Conservation (phyloP, 2,113 vertebrate species). For the Elanoides forficatus region DNA sequence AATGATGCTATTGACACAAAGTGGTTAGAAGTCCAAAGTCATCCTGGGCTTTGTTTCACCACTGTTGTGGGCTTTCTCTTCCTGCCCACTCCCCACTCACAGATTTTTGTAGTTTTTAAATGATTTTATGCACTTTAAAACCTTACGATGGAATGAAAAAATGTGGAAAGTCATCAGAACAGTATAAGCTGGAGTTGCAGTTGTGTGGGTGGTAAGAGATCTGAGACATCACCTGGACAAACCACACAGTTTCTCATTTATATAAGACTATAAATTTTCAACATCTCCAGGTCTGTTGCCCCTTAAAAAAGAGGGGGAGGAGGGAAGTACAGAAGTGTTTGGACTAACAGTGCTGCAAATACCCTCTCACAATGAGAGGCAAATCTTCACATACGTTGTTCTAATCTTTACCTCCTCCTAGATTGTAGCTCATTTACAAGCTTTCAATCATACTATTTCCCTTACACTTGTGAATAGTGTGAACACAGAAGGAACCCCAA, state of each 20-base stretch:
- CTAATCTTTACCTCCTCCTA: background rate
- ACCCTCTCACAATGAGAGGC: background rate
- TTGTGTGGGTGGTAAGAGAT: background rate
- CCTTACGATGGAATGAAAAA: background rate
- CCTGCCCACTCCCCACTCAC: background rate
- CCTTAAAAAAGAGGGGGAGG: background rate
- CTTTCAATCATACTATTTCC: background rate
- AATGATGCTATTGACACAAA: constrained; percentile 10
- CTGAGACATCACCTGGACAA: background rate
- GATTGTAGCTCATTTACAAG: background rate
- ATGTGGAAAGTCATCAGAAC: background rate
- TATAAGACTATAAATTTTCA: background rate
- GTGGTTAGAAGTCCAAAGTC: background rate
- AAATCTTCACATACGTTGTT: background rate
- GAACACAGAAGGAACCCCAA: background rate
- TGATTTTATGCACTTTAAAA: background rate
- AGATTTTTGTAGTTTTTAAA: background rate
- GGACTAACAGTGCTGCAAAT: background rate
- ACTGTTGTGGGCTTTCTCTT: background rate
- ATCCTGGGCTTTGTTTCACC: background rate
- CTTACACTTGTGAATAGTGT: background rate
- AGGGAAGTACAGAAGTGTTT: background rate
- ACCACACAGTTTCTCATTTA: background rate
- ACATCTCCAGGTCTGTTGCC: background rate
- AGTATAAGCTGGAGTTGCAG: background rate